phyloP scores from a whole-genome alignment of 2,113 vertebrate genomes.

The Progne subis region DNA sequence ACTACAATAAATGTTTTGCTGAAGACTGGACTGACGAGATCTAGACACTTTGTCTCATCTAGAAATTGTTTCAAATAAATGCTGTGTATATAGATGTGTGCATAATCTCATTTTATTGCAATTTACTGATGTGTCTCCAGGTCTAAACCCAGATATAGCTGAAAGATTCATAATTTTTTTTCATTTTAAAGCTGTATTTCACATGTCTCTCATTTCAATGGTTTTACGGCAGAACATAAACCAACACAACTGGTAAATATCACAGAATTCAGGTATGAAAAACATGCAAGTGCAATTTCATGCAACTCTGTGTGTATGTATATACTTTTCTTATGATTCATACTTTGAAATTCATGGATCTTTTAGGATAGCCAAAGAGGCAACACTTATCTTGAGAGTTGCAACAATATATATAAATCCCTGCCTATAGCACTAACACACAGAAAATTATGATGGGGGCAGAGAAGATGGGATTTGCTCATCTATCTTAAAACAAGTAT shows the following conservation, averaged over 20 bases:
- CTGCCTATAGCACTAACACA: not conserved
- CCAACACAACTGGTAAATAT: not conserved
- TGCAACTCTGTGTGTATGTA: not conserved
- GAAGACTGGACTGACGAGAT: not conserved
- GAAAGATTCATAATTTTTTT: not conserved
- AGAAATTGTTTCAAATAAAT: not conserved
- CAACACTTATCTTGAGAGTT: not conserved
- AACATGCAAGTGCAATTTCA: not conserved
- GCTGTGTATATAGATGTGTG: not conserved
- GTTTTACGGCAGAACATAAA: constrained; percentile 15
- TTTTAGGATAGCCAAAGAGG: not conserved
- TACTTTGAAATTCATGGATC: constrained; percentile 14
- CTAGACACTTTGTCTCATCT: not conserved
- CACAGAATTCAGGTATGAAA: constrained; percentile 13
- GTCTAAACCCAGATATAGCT: not conserved
- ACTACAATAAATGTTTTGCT: not conserved
- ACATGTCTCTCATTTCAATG: not conserved
- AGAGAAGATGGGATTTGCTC: not conserved
- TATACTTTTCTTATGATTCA: not conserved
- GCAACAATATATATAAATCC: not conserved
- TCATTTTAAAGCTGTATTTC: not conserved
- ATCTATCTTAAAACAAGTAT: not conserved
- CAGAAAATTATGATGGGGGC: not conserved
- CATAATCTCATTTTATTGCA: not conserved
- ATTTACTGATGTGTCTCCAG: not conserved